Base-by-base conservation (phyloP, 2,888 invertebrate genomes). In the Acronicta aceris region DNA sequence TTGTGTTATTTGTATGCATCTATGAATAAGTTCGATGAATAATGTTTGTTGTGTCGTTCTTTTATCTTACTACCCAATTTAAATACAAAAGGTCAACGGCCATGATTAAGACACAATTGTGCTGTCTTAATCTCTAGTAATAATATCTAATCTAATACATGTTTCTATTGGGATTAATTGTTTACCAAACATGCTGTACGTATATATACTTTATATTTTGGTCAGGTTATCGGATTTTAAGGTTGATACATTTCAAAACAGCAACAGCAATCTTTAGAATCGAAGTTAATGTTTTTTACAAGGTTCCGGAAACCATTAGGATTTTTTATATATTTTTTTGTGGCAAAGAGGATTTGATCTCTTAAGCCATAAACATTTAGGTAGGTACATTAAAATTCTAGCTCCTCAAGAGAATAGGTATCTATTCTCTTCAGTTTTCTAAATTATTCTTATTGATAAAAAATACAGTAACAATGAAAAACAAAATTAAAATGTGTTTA, bases 71-170 rank as follows among this genome's bases (percentile, higher is more conserved):
- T 38, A 38, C 13, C 13, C n/a, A 38, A 38, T 38, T 38, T 65
- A 69, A 63, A 46, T 21, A 27, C 36, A 7, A 61, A 53, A 69
- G 67, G 67, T 74, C 79, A 71, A 74, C 54, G 77, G 48, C 79
- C 79, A 69, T 52, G 68, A 77, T 67, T 65, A 59, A 51, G 42
- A 54, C 41, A 52, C 42, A 33, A 36, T 45, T 33, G 53, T 50
- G 40, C 53, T 73, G 68, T 65, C 77, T 33, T 60, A 71, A 79
- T 78, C 68, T 56, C 30, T 49, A 73, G 59, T 76, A 76, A 17
- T 2, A 38, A 12, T 27, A 38, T 5, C 13, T 38, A 33, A 33
- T 33, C 33, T 33, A 33, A 38, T n/a, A 38, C n/a, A 38, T 42
- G 15, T 33, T 57, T 49, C 48, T 62, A 52, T 52, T 48, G n/a